Conservation (phyloP, 2,888 invertebrate genomes). For the Agrotis ipsilon region DNA sequence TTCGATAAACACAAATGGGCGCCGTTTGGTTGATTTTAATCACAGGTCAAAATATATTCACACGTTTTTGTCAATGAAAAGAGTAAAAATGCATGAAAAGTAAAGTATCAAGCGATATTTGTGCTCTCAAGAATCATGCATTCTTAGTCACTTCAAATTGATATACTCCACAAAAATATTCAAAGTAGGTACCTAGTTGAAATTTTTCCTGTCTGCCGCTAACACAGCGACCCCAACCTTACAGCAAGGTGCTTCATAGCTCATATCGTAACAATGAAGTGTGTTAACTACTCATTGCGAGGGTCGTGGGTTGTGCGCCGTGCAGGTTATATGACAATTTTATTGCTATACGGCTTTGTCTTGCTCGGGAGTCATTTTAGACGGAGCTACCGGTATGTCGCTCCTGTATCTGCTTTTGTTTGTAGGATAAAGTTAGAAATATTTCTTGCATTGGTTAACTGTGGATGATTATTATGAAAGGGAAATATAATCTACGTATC, state of each 20-base stretch:
- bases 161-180: background rate
- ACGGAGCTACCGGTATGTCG: slow-evolving; percentile 31
- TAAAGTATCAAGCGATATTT: background rate
- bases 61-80: too few species aligned
- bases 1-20: background rate
- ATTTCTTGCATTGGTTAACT: background rate
- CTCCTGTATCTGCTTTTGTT: slow-evolving; percentile 20
- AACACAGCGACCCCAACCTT: slow-evolving; percentile 28
- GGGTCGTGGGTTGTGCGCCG: slow-evolving; percentile 59
- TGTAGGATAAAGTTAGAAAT: slow-evolving; percentile 13
- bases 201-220: slow-evolving; percentile 27
- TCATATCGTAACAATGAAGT: slow-evolving; percentile 66
- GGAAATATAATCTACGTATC: background rate
- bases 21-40: background rate
- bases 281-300: slow-evolving; percentile 65
- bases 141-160: background rate
- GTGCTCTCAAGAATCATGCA: background rate
- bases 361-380: slow-evolving; percentile 34
- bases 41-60: background rate
- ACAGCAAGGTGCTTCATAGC: slow-evolving; percentile 59
- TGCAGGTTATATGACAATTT: slow-evolving; percentile 56
- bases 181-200: too few species aligned
- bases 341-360: slow-evolving; percentile 48
- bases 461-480: background rate
- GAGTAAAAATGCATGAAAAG: too few species aligned